Percentiles rank a stretch among this genome's conserved stretches.
phyloP scores from a whole-genome alignment of 1,140 invertebrate species.

The Bradynema listronoti region DNA sequence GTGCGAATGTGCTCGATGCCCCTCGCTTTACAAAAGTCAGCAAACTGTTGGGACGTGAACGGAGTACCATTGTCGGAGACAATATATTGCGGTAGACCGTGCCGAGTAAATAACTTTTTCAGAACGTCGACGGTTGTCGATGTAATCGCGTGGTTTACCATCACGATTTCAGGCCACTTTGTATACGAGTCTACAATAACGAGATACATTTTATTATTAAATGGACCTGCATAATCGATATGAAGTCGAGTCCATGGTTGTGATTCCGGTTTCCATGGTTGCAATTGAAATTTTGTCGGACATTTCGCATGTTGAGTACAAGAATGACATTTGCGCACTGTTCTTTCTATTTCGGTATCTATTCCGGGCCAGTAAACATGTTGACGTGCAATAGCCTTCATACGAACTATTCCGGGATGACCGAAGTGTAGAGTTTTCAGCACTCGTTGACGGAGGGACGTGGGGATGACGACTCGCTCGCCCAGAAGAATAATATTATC shows the following conservation, averaged over 20 bases:
- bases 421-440: constrained; percentile 60
- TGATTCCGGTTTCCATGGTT: constrained; percentile 6
- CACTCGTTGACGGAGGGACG: constrained; percentile 52
- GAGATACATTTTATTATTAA: too few relatives aligned
- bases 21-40: too few relatives aligned
- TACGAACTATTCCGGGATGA: constrained; percentile 62
- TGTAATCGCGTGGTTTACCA: too few relatives aligned
- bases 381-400: constrained; percentile 62
- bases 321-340: constrained; percentile 6
- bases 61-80: too few relatives aligned
- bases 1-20: too few relatives aligned
- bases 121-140: too few relatives aligned
- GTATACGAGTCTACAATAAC: too few relatives aligned
- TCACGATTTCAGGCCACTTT: too few relatives aligned
- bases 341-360: constrained; percentile 17
- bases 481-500: constrained; percentile 40
- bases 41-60: too few relatives aligned
- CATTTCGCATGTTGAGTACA: constrained; percentile 1
- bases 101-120: too few relatives aligned
- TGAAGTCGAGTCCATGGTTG: constrained; percentile 12
- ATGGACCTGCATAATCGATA: constrained; percentile 16
- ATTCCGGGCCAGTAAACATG: constrained; percentile 18
- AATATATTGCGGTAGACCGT: too few relatives aligned
- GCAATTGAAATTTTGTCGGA: constrained; percentile 13
- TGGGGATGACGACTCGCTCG: constrained; percentile 59